Evolutionary conservation across 2,113 vertebrate species (phyloP).

Genomic region (Gobius niger): DNA sequence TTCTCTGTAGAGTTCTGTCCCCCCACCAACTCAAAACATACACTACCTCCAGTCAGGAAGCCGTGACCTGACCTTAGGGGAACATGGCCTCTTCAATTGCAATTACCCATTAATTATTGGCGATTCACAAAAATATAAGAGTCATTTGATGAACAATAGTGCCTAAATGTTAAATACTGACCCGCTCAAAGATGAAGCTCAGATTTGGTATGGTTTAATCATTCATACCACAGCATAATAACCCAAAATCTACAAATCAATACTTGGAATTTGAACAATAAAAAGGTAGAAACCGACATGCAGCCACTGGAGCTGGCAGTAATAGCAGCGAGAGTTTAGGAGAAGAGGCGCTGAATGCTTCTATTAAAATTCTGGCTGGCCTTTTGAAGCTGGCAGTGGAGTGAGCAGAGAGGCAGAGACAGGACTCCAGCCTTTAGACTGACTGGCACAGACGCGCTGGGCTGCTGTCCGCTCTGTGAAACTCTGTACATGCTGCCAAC

Average conservation of each 20-base stretch:
- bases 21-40: no score
- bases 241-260: constrained; percentile 25
- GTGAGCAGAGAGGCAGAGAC: constrained; percentile 47
- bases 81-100: neutral
- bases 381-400: constrained; percentile 57
- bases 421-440: constrained; percentile 51
- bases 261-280: constrained; percentile 30
- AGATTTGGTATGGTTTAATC: constrained; percentile 14
- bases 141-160: no score
- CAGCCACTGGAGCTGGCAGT: constrained; percentile 20
- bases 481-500: constrained; percentile 53
- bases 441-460: constrained; percentile 47
- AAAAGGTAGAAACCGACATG: constrained; percentile 20
- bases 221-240: neutral
- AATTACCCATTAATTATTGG: neutral
- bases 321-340: constrained; percentile 45
- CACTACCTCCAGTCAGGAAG: no score
- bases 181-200: neutral
- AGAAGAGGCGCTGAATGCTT: constrained; percentile 45
- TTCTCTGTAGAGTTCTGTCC: no score
- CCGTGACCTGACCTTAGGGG: no score
- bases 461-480: constrained; percentile 34
- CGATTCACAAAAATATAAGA: neutral
- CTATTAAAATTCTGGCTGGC: constrained; percentile 48
- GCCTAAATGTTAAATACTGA: neutral